Percentiles rank a stretch among this genome's conserved stretches.
Evolutionary conservation across 2,888 invertebrate species (phyloP).

Genomic region (Macrophya alboannulata): DNA sequence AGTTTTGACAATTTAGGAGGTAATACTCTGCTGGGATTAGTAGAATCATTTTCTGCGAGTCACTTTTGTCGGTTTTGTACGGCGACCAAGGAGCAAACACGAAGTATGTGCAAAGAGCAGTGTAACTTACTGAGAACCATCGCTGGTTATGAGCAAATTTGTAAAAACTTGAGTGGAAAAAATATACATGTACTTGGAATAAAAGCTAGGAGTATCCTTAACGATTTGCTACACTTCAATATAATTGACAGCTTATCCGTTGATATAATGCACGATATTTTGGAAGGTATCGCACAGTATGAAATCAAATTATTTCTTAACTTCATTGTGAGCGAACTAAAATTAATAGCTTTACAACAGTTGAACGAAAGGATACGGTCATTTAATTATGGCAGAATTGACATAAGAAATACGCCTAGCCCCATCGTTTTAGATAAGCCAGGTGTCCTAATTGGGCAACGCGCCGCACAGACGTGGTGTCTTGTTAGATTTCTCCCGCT

Average conservation of each 20-base stretch:
- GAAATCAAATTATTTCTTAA: conserved; percentile 58
- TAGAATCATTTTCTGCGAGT: conserved; percentile 55
- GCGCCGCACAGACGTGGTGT: conserved; percentile 61
- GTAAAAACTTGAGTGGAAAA: conserved; percentile 15
- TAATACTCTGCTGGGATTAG: conserved; percentile 50
- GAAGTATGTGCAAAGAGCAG: conserved; percentile 54
- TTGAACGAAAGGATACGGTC: conserved; percentile 53
- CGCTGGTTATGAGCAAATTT: conserved; percentile 40
- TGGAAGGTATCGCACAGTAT: conserved; percentile 57
- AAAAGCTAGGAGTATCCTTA: conserved; percentile 46
- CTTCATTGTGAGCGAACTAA: conserved; percentile 44
- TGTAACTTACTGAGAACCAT: conserved; percentile 24
- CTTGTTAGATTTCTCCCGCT: conserved; percentile 58
- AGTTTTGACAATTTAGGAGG: conserved; percentile 55
- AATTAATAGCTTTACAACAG: conserved; percentile 47
- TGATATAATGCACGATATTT: conserved; percentile 58
- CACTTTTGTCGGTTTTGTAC: conserved; percentile 58
- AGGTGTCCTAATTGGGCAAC: conserved; percentile 60
- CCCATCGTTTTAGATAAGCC: conserved; percentile 60
- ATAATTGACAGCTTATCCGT: conserved; percentile 55
- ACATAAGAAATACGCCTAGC: conserved; percentile 61
- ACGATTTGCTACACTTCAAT: conserved; percentile 58
- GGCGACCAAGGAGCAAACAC: conserved; percentile 46
- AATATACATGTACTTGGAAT: conserved; percentile 42
- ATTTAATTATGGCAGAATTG: conserved; percentile 59